Evolutionary conservation across 2,888 invertebrate species (phyloP).

Genomic region (Standfussiana lucernea): DNA sequence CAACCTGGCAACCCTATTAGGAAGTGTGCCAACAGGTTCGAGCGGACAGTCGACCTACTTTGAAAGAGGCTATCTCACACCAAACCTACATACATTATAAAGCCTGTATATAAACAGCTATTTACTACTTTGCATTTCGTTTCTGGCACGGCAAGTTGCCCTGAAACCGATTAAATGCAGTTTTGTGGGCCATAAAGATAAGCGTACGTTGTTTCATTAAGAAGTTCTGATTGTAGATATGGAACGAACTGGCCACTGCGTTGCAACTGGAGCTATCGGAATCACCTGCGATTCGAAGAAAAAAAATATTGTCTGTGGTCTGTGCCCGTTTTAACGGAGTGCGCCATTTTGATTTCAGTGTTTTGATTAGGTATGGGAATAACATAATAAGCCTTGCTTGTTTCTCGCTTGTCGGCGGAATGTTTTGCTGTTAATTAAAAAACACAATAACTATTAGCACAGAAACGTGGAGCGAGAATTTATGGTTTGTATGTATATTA

Average conservation of each 20-base stretch:
- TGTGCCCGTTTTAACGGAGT: not conserved
- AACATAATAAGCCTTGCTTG: not conserved
- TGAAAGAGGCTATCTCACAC: constrained; percentile 58
- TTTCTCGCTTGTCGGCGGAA: not conserved
- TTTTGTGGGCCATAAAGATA: constrained; percentile 56
- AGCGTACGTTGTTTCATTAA: constrained; percentile 56
- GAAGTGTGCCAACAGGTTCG: constrained; percentile 76
- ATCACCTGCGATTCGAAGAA: constrained; percentile 33
- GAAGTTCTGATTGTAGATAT: constrained; percentile 58
- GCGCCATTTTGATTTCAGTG: constrained; percentile 25
- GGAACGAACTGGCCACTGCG: constrained; percentile 13
- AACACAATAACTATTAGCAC: too few species aligned
- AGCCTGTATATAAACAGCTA: constrained; percentile 24
- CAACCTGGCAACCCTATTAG: constrained; percentile 62
- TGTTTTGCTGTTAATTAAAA: too few species aligned
- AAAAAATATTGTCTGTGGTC: constrained; percentile 10
- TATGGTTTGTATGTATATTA: too few species aligned
- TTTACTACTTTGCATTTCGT: constrained; percentile 59
- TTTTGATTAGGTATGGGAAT: constrained; percentile 25
- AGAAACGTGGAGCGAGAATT: too few species aligned
- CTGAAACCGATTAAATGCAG: constrained; percentile 57
- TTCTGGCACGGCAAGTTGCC: constrained; percentile 59
- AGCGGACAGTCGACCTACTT: constrained; percentile 67
- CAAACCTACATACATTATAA: constrained; percentile 41
- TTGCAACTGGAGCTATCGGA: constrained; percentile 29